Percentiles rank a stretch among this genome's conserved stretches.
Conservation (phyloP, 2,888 invertebrate species). For the Glyphotaelius pellucidus region DNA sequence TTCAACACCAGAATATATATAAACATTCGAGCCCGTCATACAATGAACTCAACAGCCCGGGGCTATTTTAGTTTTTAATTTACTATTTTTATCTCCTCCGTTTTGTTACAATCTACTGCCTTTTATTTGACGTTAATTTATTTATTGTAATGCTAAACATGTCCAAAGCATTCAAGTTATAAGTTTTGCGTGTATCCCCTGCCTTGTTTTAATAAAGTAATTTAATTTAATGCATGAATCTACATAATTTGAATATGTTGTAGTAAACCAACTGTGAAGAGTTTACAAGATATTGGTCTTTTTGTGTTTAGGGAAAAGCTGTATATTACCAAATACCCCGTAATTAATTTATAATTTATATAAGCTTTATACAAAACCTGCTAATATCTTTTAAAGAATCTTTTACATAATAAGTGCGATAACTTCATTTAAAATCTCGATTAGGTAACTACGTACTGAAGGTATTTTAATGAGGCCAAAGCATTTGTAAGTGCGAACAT, state of each 20-base stretch:
- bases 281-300: slow-evolving; percentile 11
- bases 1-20: neutral
- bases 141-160: slow-evolving; percentile 50
- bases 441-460: neutral
- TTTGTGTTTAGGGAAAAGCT: slow-evolving; percentile 26
- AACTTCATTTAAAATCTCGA: slow-evolving; percentile 20
- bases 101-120: slow-evolving; percentile 48
- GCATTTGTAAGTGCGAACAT: neutral
- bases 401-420: neutral
- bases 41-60: neutral
- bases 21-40: neutral
- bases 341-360: slow-evolving; percentile 34
- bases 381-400: slow-evolving; percentile 8
- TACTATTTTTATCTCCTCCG: slow-evolving; percentile 50
- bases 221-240: slow-evolving; percentile 37
- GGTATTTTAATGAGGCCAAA: neutral
- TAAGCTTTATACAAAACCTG: neutral
- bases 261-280: slow-evolving; percentile 42
- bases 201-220: slow-evolving; percentile 37
- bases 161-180: slow-evolving; percentile 23
- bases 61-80: slow-evolving; percentile 51
- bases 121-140: slow-evolving; percentile 55
- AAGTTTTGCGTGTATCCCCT: slow-evolving; percentile 31
- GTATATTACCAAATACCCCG: neutral
- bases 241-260: slow-evolving; percentile 47